Percentiles rank a stretch among this genome's conserved stretches.
phyloP scores from a whole-genome alignment of 2,113 vertebrate species.

The Dunckerocampus dactyliophorus region DNA sequence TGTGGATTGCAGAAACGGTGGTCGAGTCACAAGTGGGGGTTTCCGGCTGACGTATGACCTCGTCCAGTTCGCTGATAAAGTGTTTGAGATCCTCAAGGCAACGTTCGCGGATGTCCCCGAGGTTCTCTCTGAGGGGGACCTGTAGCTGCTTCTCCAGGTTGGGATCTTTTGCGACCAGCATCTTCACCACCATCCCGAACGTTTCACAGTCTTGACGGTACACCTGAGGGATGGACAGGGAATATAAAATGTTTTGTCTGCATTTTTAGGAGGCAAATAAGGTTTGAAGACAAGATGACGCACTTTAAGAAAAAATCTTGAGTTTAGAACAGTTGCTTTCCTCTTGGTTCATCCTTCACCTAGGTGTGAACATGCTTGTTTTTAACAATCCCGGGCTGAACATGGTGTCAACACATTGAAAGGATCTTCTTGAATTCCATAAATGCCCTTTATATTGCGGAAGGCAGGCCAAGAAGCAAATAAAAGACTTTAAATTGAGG shows the following conservation, averaged over 20 bases:
- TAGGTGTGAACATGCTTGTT: slow-evolving; percentile 37
- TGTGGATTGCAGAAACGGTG: slow-evolving; percentile 14
- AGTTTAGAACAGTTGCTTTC: slow-evolving; percentile 36
- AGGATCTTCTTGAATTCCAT: slow-evolving; percentile 45
- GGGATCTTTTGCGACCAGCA: slow-evolving; percentile 96
- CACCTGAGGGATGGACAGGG: slow-evolving; percentile 68
- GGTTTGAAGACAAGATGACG: neutral
- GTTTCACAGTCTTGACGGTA: slow-evolving; percentile 97
- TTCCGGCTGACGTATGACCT: slow-evolving; percentile 69
- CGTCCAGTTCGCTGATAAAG: slow-evolving; percentile 89
- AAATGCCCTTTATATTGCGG: slow-evolving; percentile 33
- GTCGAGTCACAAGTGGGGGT: slow-evolving; percentile 44
- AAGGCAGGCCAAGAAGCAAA: slow-evolving; percentile 26
- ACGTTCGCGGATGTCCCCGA: slow-evolving; percentile 93
- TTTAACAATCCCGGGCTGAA: slow-evolving; percentile 24
- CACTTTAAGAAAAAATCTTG: slow-evolving; percentile 18
- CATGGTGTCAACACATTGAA: slow-evolving; percentile 45
- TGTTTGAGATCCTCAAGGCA: slow-evolving; percentile 92
- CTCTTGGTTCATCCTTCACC: slow-evolving; percentile 47
- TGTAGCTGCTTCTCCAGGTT: slow-evolving; percentile 91
- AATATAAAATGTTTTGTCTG: neutral
- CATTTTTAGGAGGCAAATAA: neutral
- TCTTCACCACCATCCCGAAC: slow-evolving; percentile 98
- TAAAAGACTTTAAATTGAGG: slow-evolving; percentile 37
- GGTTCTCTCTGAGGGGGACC: slow-evolving; percentile 89